A percentile compares a stretch with the other conserved stretches of the same genome.
phyloP scores from a whole-genome alignment of 2,797 vertebrate species.

The Aythya fuligula region DNA sequence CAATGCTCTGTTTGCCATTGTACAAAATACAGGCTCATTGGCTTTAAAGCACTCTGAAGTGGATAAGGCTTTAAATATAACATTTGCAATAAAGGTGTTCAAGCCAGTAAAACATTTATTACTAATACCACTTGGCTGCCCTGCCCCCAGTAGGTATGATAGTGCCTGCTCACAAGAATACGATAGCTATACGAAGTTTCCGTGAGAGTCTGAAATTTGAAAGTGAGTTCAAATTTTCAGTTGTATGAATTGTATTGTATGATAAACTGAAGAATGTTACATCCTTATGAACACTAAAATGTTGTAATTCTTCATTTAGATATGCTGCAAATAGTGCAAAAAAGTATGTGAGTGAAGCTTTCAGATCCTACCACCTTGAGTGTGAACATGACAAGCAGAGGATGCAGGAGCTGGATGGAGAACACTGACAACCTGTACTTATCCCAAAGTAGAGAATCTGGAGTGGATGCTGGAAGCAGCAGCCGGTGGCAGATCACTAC shows the following conservation, averaged over 20 bases:
- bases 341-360: background rate
- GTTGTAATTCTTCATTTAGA: background rate
- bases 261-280: background rate
- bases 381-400: background rate
- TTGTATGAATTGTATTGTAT: background rate
- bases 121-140: background rate
- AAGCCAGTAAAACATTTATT: background rate
- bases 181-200: background rate
- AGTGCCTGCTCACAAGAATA: background rate
- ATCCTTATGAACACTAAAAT: background rate
- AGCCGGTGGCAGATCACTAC: rapidly evolving
- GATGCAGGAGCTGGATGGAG: background rate
- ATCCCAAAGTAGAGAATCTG: background rate
- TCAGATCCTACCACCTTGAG: background rate
- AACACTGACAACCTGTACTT: background rate
- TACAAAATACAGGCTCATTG: background rate
- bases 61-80: background rate
- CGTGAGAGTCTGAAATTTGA: background rate
- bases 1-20: background rate
- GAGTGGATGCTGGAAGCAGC: background rate
- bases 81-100: background rate
- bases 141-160: background rate
- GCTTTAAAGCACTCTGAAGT: background rate
- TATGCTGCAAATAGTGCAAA: background rate
- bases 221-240: background rate